Percentiles rank a stretch among this genome's conserved stretches.
Evolutionary conservation across 1,140 invertebrate genomes (phyloP).

Genomic region (Ooceraea biroi): DNA sequence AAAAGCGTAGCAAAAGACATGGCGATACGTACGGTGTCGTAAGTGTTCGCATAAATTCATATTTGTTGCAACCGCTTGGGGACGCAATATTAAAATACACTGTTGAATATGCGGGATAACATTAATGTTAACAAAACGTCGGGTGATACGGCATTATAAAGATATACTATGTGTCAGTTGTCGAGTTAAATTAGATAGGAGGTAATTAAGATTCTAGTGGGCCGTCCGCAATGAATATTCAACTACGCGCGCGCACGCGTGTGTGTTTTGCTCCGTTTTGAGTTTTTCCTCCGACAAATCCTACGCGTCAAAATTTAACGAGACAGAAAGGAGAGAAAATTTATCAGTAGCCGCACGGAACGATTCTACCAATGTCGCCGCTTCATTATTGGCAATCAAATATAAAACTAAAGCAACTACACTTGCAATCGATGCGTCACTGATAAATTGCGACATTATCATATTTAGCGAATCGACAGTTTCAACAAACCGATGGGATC

Average conservation of each 20-base stretch:
- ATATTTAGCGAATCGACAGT: background rate
- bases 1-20: background rate
- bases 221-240: conserved; percentile 18
- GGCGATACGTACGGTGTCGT: conserved; percentile 6
- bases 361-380: background rate
- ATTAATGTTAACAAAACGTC: conserved; percentile 57
- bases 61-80: conserved; percentile 2
- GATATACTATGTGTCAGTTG: conserved; percentile 58
- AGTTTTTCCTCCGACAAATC: conserved; percentile 1
- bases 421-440: background rate
- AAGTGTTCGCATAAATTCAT: conserved; percentile 42
- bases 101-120: conserved; percentile 39
- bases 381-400: conserved; percentile 27
- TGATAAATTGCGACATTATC: background rate
- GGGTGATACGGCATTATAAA: conserved; percentile 46
- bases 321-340: background rate
- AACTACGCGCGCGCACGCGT: background rate
- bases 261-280: conserved; percentile 15
- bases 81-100: conserved; percentile 38
- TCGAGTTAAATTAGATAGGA: conserved; percentile 64
- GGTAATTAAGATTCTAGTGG: conserved; percentile 62
- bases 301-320: background rate
- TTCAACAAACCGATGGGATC: background rate
- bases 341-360: background rate
- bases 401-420: conserved; percentile 7